Evolutionary conservation across 2,888 invertebrate genomes (phyloP).

Genomic region (Leistus spinibarbis): DNA sequence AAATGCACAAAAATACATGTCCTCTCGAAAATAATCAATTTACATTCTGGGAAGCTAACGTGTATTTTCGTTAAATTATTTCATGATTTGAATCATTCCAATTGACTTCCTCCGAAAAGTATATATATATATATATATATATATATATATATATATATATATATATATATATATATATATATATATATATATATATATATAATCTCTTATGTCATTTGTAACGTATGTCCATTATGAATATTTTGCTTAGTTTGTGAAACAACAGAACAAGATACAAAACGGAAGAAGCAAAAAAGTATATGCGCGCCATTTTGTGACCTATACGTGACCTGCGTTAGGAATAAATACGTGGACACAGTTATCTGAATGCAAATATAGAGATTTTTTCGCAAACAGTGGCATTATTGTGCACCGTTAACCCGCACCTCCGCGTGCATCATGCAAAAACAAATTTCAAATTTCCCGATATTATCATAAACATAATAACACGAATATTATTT

Average conservation of each 20-base stretch:
- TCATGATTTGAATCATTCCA: no score
- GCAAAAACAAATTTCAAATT: not conserved
- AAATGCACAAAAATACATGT: no score
- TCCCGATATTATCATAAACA: not conserved
- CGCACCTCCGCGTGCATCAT: not conserved
- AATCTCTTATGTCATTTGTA: not conserved
- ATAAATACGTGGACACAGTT: constrained; percentile 4
- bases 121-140: no score
- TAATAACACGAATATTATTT: not conserved
- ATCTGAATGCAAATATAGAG: constrained; percentile 10
- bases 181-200: no score
- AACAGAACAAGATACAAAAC: not conserved
- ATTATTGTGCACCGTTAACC: not conserved
- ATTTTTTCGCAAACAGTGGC: constrained; percentile 12
- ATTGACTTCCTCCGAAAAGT: no score
- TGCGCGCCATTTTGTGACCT: not conserved
- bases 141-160: no score
- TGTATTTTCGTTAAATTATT: no score
- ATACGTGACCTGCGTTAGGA: not conserved
- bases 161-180: no score
- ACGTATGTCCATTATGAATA: not conserved
- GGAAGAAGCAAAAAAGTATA: not conserved
- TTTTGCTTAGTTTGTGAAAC: not conserved
- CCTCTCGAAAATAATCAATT: no score
- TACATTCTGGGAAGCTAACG: no score